phyloP scores from a whole-genome alignment of 1,140 invertebrate genomes.

The Cotesia typhae region DNA sequence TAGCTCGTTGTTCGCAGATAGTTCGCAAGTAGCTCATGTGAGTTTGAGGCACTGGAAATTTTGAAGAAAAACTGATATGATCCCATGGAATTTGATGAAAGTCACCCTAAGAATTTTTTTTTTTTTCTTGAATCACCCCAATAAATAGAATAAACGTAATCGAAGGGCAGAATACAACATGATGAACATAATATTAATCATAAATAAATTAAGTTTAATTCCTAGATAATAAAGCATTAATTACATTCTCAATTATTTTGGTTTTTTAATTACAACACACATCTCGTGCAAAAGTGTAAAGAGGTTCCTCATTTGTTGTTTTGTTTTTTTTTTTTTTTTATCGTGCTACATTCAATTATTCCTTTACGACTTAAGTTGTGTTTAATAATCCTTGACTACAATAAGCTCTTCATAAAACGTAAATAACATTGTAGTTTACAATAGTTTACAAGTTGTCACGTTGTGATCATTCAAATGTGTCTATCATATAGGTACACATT shows the following conservation, averaged over 20 bases:
- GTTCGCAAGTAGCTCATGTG: too few species aligned
- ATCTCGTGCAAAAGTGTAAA: slow-evolving; percentile 67
- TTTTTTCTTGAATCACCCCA: too few species aligned
- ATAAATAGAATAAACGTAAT: slow-evolving; percentile 7
- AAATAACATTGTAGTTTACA: slow-evolving; percentile 67
- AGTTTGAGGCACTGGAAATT: too few species aligned
- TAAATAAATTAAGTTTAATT: slow-evolving; percentile 65
- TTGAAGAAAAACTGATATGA: too few species aligned
- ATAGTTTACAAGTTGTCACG: slow-evolving; percentile 64
- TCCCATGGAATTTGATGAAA: too few species aligned
- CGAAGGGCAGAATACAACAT: slow-evolving; percentile 2
- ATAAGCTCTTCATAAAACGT: slow-evolving; percentile 68
- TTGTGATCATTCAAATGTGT: slow-evolving; percentile 52
- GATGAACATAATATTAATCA: slow-evolving; percentile 45
- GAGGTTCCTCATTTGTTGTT: slow-evolving; percentile 57
- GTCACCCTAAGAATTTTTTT: too few species aligned
- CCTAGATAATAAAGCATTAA: slow-evolving; percentile 65
- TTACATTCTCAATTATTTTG: slow-evolving; percentile 59
- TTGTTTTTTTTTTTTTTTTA: slow-evolving; percentile 48
- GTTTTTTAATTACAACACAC: slow-evolving; percentile 63
- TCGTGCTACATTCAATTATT: slow-evolving; percentile 46
- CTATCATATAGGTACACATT: slow-evolving; percentile 59
- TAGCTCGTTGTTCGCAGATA: too few species aligned
- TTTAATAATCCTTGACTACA: slow-evolving; percentile 66
- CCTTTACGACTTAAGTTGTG: slow-evolving; percentile 59